phyloP scores from a whole-genome alignment of 2,113 vertebrate species.

The Cinclus mexicanus region DNA sequence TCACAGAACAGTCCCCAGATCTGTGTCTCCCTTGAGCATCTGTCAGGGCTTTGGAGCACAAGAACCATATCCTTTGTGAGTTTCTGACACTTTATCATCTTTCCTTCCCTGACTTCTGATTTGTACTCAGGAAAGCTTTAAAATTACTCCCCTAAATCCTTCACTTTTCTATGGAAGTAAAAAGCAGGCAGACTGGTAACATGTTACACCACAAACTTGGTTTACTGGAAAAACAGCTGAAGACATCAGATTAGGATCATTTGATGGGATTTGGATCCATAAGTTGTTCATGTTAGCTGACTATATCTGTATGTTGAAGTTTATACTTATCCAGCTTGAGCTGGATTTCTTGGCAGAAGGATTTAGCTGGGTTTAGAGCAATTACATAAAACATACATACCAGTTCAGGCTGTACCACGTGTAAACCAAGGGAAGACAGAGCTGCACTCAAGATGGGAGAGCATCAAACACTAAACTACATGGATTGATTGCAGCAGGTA shows the following conservation, averaged over 20 bases:
- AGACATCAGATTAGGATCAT: neutral
- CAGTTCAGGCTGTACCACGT: neutral
- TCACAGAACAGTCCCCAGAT: neutral
- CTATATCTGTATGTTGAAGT: neutral
- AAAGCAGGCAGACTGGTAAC: neutral
- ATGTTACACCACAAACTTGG: neutral
- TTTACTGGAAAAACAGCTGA: neutral
- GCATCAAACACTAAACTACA: neutral
- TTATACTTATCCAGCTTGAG: neutral
- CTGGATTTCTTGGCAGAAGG: neutral
- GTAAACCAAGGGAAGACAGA: neutral
- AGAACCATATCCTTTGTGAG: neutral
- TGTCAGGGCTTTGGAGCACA: neutral
- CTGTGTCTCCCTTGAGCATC: neutral
- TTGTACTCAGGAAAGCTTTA: neutral
- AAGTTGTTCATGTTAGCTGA: neutral
- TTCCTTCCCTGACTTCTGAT: neutral
- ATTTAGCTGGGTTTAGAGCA: neutral
- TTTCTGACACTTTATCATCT: neutral
- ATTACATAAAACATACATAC: neutral
- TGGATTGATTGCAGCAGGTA: neutral
- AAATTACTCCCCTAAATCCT: neutral
- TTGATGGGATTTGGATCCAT: neutral
- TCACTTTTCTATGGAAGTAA: neutral
- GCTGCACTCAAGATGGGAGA: neutral